These are phyloP conservation scores for Cirrhinus molitorella DNA, from an alignment of 2,797 vertebrate genomes.

Conservation along the genomic window DNA sequence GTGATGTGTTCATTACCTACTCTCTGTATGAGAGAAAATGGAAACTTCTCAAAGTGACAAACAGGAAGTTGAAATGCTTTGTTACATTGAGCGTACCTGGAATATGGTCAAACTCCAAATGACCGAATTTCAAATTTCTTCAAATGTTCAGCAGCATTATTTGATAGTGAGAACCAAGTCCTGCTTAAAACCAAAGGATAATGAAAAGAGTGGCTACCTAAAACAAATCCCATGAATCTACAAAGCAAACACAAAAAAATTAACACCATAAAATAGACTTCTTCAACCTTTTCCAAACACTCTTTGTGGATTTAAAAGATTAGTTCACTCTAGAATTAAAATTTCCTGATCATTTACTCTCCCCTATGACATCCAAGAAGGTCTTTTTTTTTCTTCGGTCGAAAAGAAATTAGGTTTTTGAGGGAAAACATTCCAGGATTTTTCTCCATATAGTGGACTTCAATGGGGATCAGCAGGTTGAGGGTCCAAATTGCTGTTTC, in stretches of 20 bases:
- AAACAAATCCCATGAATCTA: background rate
- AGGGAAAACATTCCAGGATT: too few relatives aligned
- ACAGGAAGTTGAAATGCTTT: background rate
- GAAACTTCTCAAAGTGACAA: background rate
- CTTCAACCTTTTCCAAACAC: background rate
- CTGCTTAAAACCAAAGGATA: background rate
- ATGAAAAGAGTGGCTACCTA: background rate
- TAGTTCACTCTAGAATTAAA: too few relatives aligned
- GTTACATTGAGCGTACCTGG: background rate
- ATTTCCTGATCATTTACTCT: too few relatives aligned
- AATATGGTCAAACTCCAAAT: too few relatives aligned
- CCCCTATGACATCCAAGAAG: too few relatives aligned
- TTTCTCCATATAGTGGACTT: too few relatives aligned
- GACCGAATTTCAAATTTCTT: too few relatives aligned
- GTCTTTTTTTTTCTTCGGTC: too few relatives aligned
- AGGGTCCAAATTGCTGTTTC: too few relatives aligned
- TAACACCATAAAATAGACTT: background rate
- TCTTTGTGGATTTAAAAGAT: background rate
- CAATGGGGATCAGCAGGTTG: too few relatives aligned
- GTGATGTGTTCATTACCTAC: constrained; percentile 23
- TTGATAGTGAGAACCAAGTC: background rate
- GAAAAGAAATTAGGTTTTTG: too few relatives aligned
- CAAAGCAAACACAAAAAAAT: background rate
- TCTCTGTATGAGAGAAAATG: background rate
- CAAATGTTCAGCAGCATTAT: background rate